phyloP scores from a whole-genome alignment of 2,888 invertebrate species.

The Luperina testacea region DNA sequence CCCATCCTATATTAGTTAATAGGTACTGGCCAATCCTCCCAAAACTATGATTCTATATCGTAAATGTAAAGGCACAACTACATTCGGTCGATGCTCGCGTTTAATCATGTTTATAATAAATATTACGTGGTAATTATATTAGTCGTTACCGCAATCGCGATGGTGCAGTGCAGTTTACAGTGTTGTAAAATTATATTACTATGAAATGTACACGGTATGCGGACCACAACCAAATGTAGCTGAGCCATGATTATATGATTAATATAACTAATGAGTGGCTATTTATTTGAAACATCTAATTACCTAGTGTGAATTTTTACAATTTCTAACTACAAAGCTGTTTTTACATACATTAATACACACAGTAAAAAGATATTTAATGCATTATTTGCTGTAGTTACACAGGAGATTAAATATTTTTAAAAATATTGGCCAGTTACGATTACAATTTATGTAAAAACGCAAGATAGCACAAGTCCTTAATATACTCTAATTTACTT shows the following conservation, averaged over 20 bases:
- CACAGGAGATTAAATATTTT: conserved; percentile 72
- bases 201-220: conserved; percentile 44
- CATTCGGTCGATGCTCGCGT: conserved; percentile 55
- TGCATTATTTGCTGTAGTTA: conserved; percentile 68
- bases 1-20: conserved; percentile 50
- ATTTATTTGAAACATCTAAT: conserved; percentile 77
- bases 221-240: conserved; percentile 58
- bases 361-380: conserved; percentile 75
- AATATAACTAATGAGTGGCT: conserved; percentile 67
- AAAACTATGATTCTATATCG: conserved; percentile 59
- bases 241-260: conserved; percentile 58
- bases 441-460: conserved; percentile 70
- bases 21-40: conserved; percentile 71
- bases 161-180: conserved; percentile 52
- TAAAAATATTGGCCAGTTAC: conserved; percentile 77
- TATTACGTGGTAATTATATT: conserved; percentile 26
- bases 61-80: conserved; percentile 48
- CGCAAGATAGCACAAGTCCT: conserved; percentile 75
- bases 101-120: conserved; percentile 32
- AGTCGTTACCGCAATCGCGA: conserved; percentile 39
- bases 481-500: conserved; percentile 71
- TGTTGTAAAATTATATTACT: conserved; percentile 43
- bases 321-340: conserved; percentile 83
- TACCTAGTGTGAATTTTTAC: conserved; percentile 77
- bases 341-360: conserved; percentile 80